Evolutionary conservation across 2,797 vertebrate species (phyloP).

Genomic region (Pangasius larnaudii): DNA sequence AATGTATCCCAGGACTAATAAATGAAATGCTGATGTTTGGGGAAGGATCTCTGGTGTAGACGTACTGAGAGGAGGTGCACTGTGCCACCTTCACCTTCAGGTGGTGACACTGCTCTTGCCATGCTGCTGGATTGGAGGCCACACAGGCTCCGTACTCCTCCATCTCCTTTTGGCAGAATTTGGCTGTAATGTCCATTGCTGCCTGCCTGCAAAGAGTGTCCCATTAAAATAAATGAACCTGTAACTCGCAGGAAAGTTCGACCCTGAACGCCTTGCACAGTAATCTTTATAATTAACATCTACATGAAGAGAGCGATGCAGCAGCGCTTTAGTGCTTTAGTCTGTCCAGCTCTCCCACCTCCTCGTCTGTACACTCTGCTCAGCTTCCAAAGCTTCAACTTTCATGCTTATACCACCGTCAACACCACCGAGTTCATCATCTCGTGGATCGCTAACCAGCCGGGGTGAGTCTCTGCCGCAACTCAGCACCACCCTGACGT

Average conservation of each 20-base stretch:
- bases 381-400: background rate
- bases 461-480: background rate
- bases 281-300: background rate
- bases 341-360: background rate
- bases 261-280: background rate
- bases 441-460: background rate
- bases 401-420: background rate
- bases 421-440: background rate
- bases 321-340: background rate
- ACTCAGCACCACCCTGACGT: background rate
- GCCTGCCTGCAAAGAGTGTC: slow-evolving; percentile 80
- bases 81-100: slow-evolving; percentile 86
- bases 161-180: slow-evolving; percentile 85
- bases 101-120: slow-evolving; percentile 86
- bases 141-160: slow-evolving; percentile 89
- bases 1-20: background rate
- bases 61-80: slow-evolving; percentile 90
- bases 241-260: background rate
- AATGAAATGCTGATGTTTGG: background rate
- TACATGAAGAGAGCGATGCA: background rate
- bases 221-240: background rate
- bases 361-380: too few species aligned
- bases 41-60: slow-evolving; percentile 30
- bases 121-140: slow-evolving; percentile 82
- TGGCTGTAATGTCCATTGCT: slow-evolving; percentile 87